phyloP scores from a whole-genome alignment of 2,797 vertebrate genomes.

The Valencia hispanica region DNA sequence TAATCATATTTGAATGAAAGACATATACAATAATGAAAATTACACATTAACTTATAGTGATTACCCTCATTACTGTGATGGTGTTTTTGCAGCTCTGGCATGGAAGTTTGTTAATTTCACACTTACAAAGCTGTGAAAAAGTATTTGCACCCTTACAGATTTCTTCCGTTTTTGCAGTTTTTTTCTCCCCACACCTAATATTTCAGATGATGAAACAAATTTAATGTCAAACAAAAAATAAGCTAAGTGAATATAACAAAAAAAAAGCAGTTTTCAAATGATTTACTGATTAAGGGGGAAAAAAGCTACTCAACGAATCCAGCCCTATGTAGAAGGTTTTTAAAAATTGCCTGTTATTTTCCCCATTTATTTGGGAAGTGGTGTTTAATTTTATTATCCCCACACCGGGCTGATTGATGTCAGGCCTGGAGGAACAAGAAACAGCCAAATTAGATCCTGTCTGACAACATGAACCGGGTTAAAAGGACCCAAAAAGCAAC shows the following conservation, averaged over 20 bases:
- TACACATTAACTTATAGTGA: neutral
- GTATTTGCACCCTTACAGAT: neutral
- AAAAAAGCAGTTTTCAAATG: neutral
- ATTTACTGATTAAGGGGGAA: neutral
- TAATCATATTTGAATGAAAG: too few species aligned
- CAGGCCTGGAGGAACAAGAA: too few species aligned
- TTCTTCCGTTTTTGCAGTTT: neutral
- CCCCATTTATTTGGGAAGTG: too few species aligned
- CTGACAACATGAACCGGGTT: too few species aligned
- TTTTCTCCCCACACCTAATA: neutral
- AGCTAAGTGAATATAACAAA: neutral
- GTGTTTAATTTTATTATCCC: too few species aligned
- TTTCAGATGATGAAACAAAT: neutral
- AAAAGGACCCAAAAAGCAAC: too few species aligned
- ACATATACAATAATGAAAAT: neutral
- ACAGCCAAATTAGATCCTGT: too few species aligned
- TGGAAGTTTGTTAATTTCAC: neutral
- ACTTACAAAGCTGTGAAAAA: constrained; percentile 1
- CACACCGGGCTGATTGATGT: too few species aligned
- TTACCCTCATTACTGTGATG: neutral
- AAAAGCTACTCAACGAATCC: neutral
- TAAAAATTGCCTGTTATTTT: too few species aligned
- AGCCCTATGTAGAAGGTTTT: too few species aligned
- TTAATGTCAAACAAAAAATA: neutral
- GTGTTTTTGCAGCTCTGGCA: neutral